Evolutionary conservation across 2,113 vertebrate species (phyloP).

Genomic region (Anoura caudifer): DNA sequence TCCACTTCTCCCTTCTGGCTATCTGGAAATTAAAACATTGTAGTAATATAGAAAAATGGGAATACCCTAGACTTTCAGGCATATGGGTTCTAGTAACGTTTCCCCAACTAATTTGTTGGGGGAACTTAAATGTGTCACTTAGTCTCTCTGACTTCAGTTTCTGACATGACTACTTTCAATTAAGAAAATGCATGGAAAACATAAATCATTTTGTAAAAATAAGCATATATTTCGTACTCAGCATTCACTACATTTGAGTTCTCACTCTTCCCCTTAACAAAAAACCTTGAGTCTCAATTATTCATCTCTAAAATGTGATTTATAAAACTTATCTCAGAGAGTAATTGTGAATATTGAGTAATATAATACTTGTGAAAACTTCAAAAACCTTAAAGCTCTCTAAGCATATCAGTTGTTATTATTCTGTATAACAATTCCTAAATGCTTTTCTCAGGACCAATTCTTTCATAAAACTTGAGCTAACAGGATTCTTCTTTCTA

Average conservation of each 20-base stretch:
- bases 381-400: slow-evolving; percentile 7
- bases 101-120: neutral
- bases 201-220: slow-evolving; percentile 9
- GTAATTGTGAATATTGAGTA: neutral
- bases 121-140: neutral
- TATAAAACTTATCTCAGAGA: neutral
- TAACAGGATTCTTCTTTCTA: slow-evolving; percentile 26
- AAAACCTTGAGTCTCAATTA: neutral
- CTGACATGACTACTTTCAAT: slow-evolving; percentile 21
- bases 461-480: neutral
- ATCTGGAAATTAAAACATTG: slow-evolving; percentile 28
- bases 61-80: neutral
- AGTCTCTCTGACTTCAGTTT: slow-evolving; percentile 27
- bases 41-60: neutral
- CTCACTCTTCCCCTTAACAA: neutral
- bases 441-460: neutral
- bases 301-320: neutral
- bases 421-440: neutral
- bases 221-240: slow-evolving; percentile 24
- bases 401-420: neutral
- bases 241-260: slow-evolving; percentile 11
- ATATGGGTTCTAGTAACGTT: neutral
- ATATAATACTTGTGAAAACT: slow-evolving; percentile 30
- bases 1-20: neutral
- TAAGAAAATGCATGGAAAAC: slow-evolving; percentile 9